Evolutionary conservation across 2,888 invertebrate genomes (phyloP), one percentile per base, ranked within the genome.

Genomic region (Amblyjoppa fuscipennis): DNA sequence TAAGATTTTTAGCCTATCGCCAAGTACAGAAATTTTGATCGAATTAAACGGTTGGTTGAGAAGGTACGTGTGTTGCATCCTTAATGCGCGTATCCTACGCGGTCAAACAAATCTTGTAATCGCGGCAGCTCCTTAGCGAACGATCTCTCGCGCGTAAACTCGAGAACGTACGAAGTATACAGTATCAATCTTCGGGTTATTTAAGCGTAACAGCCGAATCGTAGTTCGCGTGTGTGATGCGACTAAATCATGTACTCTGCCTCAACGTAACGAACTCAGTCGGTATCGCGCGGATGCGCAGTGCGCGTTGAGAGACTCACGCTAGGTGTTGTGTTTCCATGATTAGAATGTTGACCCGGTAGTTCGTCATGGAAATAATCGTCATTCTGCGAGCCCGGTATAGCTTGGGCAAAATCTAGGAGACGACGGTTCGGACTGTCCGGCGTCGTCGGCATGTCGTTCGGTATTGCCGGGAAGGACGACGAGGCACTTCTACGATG

Each of bases 401-500:
- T 91, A 86, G 92, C 93, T 88, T 93, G 94, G 75, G 94, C 94
- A 86, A 93, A 94, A 85, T 94, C 94, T 82, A 94, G 91, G 0
- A 94, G 91, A 41, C 94, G 92, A 64, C 94, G 91, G 73, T 93
- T 94, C 20, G 94, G 94, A 83, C 94, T 94, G 88, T 94, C 94
- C 78, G 94, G 94, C 61, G 94, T 93, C 66, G 90, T 92, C 45
- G 93, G 92, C 83, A 93, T 83, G 38, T 94, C 94, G 88, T 93
- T 93, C 51, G 93, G 93, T 81, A 94, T 88, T 87, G 91, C 92
- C 38, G 94, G 93, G 81, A 93, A 92, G 85, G 92, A 94, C 92
- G 95, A 95, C 88, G 95, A 95, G 89, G 95, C 95, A 91, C 95
- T 95, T 89, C 95, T 94, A 85, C 95, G 94, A 88, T 94, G 94